phyloP scores from a whole-genome alignment of 2,888 invertebrate genomes.

The Helicoverpa assulta region DNA sequence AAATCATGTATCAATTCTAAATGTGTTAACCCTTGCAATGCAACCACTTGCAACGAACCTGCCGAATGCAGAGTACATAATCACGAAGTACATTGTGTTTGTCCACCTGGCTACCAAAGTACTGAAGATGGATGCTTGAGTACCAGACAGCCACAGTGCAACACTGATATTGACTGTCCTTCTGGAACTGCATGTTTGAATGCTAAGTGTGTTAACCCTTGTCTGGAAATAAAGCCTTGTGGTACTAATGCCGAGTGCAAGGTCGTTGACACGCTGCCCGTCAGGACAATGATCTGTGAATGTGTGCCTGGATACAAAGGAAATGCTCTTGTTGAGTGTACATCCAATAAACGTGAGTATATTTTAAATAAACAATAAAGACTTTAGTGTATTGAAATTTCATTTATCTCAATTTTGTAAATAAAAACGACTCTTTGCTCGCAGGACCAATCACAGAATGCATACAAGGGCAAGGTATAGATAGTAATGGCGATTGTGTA shows the following conservation, averaged over 20 bases:
- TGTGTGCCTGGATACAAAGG: conserved; percentile 96
- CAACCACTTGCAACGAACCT: conserved; percentile 92
- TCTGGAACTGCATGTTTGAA: conserved; percentile 95
- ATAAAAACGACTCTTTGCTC: conserved; percentile 5
- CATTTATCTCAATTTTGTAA: too few relatives aligned
- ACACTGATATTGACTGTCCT: conserved; percentile 95
- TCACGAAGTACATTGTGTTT: conserved; percentile 94
- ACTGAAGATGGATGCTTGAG: conserved; percentile 91
- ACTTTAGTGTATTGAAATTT: too few relatives aligned
- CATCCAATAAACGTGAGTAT: conserved; percentile 92
- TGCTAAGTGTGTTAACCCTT: conserved; percentile 95
- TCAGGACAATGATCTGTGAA: conserved; percentile 96
- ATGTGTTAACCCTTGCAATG: conserved; percentile 94
- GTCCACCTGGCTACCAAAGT: conserved; percentile 94
- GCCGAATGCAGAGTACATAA: conserved; percentile 94
- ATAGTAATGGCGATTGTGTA: conserved; percentile 94
- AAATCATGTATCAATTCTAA: conserved; percentile 95
- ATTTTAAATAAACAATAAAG: background rate
- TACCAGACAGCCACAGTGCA: conserved; percentile 92
- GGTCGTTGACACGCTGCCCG: conserved; percentile 94
- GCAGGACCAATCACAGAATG: conserved; percentile 91
- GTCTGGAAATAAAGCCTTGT: conserved; percentile 94
- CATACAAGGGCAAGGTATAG: conserved; percentile 93
- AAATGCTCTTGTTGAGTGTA: conserved; percentile 95
- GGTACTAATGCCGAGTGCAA: conserved; percentile 95